These are phyloP conservation scores for Phaethornis superciliosus DNA, from an alignment of 2,113 vertebrate species.

Conservation along the genomic window DNA sequence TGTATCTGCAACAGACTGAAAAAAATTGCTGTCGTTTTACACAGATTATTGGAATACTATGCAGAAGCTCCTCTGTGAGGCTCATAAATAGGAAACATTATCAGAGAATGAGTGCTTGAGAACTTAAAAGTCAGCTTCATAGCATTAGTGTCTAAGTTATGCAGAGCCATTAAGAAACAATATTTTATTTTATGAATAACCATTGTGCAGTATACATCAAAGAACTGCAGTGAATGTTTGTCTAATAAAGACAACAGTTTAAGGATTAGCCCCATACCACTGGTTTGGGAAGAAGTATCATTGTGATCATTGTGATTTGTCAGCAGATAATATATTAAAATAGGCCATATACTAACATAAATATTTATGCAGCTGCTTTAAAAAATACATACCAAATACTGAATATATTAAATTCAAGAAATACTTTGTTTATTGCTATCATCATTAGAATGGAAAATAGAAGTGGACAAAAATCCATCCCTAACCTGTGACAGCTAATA, in stretches of 20 bases:
- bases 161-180: conserved; percentile 13
- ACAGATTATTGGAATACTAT: background rate
- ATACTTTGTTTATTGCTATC: background rate
- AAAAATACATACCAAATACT: background rate
- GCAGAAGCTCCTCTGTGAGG: background rate
- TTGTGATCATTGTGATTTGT: background rate
- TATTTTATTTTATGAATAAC: background rate
- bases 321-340: background rate
- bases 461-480: conserved; percentile 25
- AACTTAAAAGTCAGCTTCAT: background rate
- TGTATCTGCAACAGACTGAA: background rate
- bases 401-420: background rate
- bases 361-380: background rate
- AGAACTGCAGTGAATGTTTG: background rate
- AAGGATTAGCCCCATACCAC: background rate
- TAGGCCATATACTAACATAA: background rate
- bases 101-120: background rate
- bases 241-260: background rate
- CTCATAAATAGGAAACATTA: background rate
- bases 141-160: background rate
- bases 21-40: background rate
- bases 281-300: background rate
- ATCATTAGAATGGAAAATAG: conserved; percentile 25
- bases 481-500: conserved; percentile 26
- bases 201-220: background rate